Base-by-base conservation (phyloP, 1,140 invertebrate genomes). In the Plectrocnemia conspersa region DNA sequence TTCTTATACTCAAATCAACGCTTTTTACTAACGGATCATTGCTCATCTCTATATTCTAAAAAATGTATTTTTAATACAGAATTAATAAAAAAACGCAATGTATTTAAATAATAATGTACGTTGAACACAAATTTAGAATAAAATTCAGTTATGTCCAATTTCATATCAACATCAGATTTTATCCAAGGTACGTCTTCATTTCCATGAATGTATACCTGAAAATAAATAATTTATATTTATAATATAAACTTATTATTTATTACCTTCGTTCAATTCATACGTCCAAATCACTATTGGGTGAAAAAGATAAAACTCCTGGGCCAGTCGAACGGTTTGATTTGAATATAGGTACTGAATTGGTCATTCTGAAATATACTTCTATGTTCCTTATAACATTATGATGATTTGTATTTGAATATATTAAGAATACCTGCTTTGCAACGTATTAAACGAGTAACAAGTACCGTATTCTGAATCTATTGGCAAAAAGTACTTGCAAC, bases 361-460 rank as follows among this genome's bases (percentile, higher is more conserved):
- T 52, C 2, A 61, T 36, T 22, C 59, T 61, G 29, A 15, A 52
- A 52, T 41, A 36, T 19, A 35, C 13, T 19, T 45, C 21, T 54
- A 21, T 44, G 32, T n/a, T n/a, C n/a, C n/a, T n/a, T n/a, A n/a
- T n/a, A n/a, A n/a, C n/a, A n/a, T n/a, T n/a, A n/a, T n/a, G n/a
- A n/a, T n/a, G n/a, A n/a, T n/a, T n/a, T n/a, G n/a, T n/a, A n/a
- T n/a, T n/a, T n/a, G n/a, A n/a, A n/a, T n/a, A n/a, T n/a, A n/a
- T n/a, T n/a, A n/a, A n/a, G n/a, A 69, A 3, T 62, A 74, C 77
- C 55, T 67, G 56, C 73, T 75, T 59, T 79, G 76, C 46, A 77
- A 59, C 3, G 75, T 76, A 65, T 81, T 81, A 36, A 82, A 66
- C 7, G 76, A 69, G 63, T 65, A 81, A 59, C 79, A 81, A 18